Evolutionary conservation across 2,888 invertebrate genomes (phyloP).

Genomic region (Eupithecia subfuscata): DNA sequence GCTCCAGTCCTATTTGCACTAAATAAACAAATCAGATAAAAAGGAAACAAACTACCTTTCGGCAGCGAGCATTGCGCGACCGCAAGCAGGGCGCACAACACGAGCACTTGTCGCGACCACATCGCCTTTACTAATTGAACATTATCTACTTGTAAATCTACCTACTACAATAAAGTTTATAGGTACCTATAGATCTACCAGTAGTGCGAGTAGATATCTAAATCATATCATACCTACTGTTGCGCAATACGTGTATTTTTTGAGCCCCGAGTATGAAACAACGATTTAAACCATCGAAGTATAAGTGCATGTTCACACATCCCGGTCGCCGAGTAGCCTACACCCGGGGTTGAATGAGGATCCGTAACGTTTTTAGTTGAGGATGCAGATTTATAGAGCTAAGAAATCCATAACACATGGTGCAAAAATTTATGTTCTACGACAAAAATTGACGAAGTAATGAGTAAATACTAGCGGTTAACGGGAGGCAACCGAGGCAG

Average conservation of each 20-base stretch:
- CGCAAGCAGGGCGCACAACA: slow-evolving; percentile 24
- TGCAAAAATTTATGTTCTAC: too few species aligned
- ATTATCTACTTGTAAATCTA: slow-evolving; percentile 18
- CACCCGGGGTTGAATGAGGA: too few species aligned
- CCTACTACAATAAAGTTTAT: background rate
- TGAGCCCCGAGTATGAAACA: background rate
- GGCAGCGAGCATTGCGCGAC: slow-evolving; percentile 42
- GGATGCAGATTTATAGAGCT: too few species aligned
- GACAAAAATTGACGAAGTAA: too few species aligned
- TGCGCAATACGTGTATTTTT: background rate
- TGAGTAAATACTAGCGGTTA: too few species aligned
- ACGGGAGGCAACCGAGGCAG: too few species aligned
- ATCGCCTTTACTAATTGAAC: slow-evolving; percentile 19
- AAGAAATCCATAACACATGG: too few species aligned
- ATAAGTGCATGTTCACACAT: too few species aligned
- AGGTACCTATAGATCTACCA: background rate
- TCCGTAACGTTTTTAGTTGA: too few species aligned
- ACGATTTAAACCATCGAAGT: background rate
- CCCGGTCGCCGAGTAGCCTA: too few species aligned
- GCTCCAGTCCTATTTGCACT: background rate
- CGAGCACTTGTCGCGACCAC: slow-evolving; percentile 13
- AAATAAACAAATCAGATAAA: background rate
- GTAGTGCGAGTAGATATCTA: background rate
- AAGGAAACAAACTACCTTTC: slow-evolving; percentile 42
- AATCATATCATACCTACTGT: background rate